These are phyloP conservation scores for Conomelus anceps DNA, from an alignment of 2,888 invertebrate genomes.

Conservation along the genomic window DNA sequence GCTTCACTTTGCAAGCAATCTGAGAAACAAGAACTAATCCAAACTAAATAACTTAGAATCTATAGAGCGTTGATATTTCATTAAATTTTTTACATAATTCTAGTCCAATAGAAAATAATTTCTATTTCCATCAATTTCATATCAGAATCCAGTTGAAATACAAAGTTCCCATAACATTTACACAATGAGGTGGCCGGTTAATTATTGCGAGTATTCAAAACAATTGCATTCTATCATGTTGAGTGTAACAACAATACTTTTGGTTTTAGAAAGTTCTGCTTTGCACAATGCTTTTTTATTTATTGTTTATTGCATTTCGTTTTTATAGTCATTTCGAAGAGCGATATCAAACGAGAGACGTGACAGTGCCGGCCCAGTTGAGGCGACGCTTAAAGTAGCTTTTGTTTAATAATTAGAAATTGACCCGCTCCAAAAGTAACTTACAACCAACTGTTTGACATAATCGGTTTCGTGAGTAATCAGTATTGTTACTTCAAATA, in stretches of 20 bases:
- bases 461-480: not conserved
- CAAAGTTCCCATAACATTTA: not conserved
- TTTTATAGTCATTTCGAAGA: not conserved
- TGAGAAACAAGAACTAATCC: no score
- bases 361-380: not conserved
- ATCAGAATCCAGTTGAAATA: not conserved
- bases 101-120: not conserved
- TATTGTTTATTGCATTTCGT: not conserved
- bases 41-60: no score
- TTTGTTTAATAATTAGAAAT: not conserved
- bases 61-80: no score
- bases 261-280: not conserved
- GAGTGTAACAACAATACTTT: not conserved
- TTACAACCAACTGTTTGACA: not conserved
- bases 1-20: no score
- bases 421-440: not conserved
- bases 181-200: not conserved
- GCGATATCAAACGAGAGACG: not conserved
- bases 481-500: not conserved
- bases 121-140: not conserved
- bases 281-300: not conserved
- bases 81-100: not conserved
- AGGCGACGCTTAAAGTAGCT: no score
- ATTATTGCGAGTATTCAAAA: not conserved
- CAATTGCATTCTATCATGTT: not conserved